These are phyloP conservation scores for Periophthalmodon schlosseri DNA, from an alignment of 2,113 vertebrate genomes.

Conservation along the genomic window DNA sequence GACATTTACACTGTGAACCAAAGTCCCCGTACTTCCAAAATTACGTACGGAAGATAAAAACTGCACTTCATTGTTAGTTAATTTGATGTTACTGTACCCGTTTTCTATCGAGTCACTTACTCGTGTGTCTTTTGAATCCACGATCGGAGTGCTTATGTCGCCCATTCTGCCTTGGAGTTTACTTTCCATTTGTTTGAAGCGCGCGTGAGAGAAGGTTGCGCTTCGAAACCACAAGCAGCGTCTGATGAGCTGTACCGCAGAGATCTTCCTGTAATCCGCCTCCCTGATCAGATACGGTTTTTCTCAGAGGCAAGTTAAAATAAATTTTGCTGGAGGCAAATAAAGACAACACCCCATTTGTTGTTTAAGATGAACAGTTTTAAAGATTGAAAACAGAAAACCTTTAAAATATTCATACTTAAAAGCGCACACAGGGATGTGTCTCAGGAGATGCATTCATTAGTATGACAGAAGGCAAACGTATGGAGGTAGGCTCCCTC, in stretches of 20 bases:
- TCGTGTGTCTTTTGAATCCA: conserved; percentile 42
- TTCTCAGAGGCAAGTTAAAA: not conserved
- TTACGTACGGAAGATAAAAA: conserved; percentile 49
- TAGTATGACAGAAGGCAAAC: not conserved
- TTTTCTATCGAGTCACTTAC: conserved; percentile 44
- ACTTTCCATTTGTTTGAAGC: conserved; percentile 35
- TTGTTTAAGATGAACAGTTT: not conserved
- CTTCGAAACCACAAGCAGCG: conserved; percentile 12
- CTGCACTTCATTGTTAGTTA: conserved; percentile 1
- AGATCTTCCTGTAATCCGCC: conserved; percentile 54
- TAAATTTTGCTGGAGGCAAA: not conserved
- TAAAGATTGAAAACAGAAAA: not conserved
- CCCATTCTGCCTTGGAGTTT: conserved; percentile 48
- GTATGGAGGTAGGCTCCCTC: not conserved
- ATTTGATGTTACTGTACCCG: conserved; percentile 32
- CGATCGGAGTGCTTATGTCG: conserved; percentile 19
- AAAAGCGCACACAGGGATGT: not conserved
- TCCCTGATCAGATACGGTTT: conserved; percentile 35
- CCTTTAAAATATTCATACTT: no score
- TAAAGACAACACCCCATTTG: not conserved
- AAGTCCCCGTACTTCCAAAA: conserved; percentile 49
- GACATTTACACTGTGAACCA: conserved; percentile 31
- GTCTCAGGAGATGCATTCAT: not conserved
- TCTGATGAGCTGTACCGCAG: conserved; percentile 10
- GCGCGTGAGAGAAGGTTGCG: conserved; percentile 17